Percentiles rank a stretch among this genome's conserved stretches.
Conservation (phyloP, 64 coral and sea anemone species). For the Montipora sp. region DNA sequence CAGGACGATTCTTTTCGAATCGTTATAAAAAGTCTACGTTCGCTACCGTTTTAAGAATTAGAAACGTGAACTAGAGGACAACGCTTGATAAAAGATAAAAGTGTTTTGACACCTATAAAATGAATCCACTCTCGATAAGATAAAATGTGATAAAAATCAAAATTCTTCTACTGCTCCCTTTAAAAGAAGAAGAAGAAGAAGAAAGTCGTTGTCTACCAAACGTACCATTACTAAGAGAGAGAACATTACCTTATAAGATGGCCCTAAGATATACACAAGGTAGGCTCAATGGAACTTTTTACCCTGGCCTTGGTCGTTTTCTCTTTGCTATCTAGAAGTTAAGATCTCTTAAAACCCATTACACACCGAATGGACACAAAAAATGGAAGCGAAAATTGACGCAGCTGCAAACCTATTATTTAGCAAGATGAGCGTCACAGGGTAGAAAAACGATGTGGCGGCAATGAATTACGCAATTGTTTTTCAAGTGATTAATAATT, state of each 20-base stretch:
- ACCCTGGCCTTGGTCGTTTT: slow-evolving; percentile 87
- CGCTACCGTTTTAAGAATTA: slow-evolving; percentile 58
- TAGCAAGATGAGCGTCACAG: slow-evolving; percentile 79
- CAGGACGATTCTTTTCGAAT: slow-evolving; percentile 15
- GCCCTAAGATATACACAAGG: neutral
- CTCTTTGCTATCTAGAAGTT: slow-evolving; percentile 76
- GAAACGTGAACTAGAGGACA: slow-evolving; percentile 11
- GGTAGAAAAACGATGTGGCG: slow-evolving; percentile 49
- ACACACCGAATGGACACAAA: slow-evolving; percentile 93
- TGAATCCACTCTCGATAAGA: slow-evolving; percentile 17
- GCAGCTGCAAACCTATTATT: slow-evolving; percentile 95
- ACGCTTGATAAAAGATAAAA: slow-evolving; percentile 35
- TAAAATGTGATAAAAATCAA: slow-evolving; percentile 58
- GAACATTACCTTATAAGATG: slow-evolving; percentile 39
- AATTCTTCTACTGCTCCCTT: slow-evolving; percentile 41
- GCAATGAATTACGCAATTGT: slow-evolving; percentile 98
- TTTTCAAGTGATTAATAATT: slow-evolving; percentile 78
- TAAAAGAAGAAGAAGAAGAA: slow-evolving; percentile 1
- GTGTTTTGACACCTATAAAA: slow-evolving; percentile 44
- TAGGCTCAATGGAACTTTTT: slow-evolving; percentile 18
- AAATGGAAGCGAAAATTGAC: slow-evolving; percentile 90
- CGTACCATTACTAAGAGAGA: neutral
- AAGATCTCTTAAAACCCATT: slow-evolving; percentile 98
- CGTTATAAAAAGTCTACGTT: slow-evolving; percentile 33
- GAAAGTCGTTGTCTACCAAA: neutral